phyloP scores from a whole-genome alignment of 2,797 vertebrate species.

The Pygocentrus nattereri region DNA sequence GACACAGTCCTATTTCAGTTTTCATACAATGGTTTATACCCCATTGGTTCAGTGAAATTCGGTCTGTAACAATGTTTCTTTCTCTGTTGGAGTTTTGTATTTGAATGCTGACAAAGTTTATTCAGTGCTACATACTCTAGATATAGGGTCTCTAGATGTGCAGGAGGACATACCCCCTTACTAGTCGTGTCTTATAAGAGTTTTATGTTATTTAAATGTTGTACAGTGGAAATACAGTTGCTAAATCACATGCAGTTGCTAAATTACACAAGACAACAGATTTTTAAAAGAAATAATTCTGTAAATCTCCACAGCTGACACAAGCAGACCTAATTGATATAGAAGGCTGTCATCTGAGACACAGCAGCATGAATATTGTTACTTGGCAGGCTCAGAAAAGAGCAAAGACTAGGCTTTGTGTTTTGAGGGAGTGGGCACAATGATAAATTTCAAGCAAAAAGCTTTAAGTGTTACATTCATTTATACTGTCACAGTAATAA shows the following conservation, averaged over 20 bases:
- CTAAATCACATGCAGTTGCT: not conserved
- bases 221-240: not conserved
- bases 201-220: conserved; percentile 3
- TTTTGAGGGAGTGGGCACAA: not conserved
- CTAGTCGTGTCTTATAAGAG: not conserved
- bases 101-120: conserved; percentile 1
- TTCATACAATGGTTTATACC: not conserved
- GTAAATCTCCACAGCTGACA: not conserved
- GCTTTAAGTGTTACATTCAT: not conserved
- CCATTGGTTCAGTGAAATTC: not conserved
- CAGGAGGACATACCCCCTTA: not conserved
- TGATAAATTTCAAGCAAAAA: not conserved
- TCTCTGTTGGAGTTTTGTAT: conserved; percentile 19
- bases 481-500: not conserved
- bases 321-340: not conserved
- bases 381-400: not conserved
- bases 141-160: conserved; percentile 1
- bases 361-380: not conserved
- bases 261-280: not conserved
- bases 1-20: not conserved
- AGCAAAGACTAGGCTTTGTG: not conserved
- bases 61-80: not conserved
- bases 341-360: not conserved
- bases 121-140: not conserved
- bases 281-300: not conserved